These are phyloP conservation scores for Gymnorhina tibicen DNA, from an alignment of 2,113 vertebrate species.

Conservation along the genomic window DNA sequence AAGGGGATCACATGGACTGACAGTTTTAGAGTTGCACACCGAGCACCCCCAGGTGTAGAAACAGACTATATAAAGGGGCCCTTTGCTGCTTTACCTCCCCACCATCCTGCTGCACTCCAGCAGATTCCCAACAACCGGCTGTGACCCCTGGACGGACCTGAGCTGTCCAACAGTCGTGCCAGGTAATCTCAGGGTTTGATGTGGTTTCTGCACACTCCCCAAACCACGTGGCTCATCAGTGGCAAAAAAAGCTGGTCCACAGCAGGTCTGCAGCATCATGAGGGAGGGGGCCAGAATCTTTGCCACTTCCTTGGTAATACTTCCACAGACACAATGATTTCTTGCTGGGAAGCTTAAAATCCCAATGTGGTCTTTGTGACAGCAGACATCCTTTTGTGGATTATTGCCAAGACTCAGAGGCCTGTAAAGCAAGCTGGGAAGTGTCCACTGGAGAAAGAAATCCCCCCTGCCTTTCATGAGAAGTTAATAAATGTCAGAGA, in stretches of 20 bases:
- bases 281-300: not conserved
- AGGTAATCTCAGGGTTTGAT: not conserved
- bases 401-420: not conserved
- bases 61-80: not conserved
- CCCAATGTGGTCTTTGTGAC: not conserved
- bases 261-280: not conserved
- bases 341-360: not conserved
- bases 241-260: not conserved
- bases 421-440: not conserved
- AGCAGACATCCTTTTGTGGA: not conserved
- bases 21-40: not conserved
- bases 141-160: not conserved
- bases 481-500: constrained; percentile 5
- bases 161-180: accelerated
- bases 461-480: not conserved
- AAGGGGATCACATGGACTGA: not conserved
- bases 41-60: not conserved
- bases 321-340: not conserved
- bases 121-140: not conserved
- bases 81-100: not conserved
- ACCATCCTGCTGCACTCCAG: not conserved
- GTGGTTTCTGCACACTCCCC: not conserved
- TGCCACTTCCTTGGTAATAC: not conserved
- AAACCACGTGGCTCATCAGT: accelerated
- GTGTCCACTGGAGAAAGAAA: not conserved